phyloP scores from a whole-genome alignment of 1,140 invertebrate species.

The Saccostrea cuccullata region DNA sequence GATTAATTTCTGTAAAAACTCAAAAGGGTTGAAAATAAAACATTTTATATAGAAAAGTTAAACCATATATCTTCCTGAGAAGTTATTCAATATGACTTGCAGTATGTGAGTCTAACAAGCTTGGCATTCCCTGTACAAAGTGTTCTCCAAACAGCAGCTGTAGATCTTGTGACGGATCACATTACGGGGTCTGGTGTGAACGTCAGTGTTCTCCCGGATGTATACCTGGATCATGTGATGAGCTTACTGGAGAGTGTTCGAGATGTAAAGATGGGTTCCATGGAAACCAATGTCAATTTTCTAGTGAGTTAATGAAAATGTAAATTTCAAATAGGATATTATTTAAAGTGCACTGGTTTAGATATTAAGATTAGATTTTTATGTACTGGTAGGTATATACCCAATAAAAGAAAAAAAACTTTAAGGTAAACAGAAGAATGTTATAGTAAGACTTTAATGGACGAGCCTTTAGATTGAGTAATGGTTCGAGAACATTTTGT shows the following conservation, averaged over 20 bases:
- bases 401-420: too few species aligned
- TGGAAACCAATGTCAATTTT: not conserved
- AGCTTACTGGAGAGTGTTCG: not conserved
- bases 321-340: too few species aligned
- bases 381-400: too few species aligned
- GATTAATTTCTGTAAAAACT: not conserved
- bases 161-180: not conserved
- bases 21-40: not conserved
- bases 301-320: not conserved
- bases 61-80: not conserved
- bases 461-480: too few species aligned
- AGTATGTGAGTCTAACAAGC: not conserved
- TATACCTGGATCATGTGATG: not conserved
- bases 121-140: not conserved
- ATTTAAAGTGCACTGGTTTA: too few species aligned
- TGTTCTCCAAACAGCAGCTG: not conserved
- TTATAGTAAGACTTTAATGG: too few species aligned
- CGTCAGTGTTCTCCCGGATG: not conserved
- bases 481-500: too few species aligned
- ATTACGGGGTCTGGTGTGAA: not conserved
- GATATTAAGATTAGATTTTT: too few species aligned
- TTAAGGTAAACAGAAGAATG: too few species aligned
- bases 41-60: not conserved
- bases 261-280: not conserved
- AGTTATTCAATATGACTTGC: not conserved